A percentile compares a stretch with the other conserved stretches of the same genome.
Evolutionary conservation across 2,797 vertebrate genomes (phyloP).

Genomic region (Sebastes matsubarae): DNA sequence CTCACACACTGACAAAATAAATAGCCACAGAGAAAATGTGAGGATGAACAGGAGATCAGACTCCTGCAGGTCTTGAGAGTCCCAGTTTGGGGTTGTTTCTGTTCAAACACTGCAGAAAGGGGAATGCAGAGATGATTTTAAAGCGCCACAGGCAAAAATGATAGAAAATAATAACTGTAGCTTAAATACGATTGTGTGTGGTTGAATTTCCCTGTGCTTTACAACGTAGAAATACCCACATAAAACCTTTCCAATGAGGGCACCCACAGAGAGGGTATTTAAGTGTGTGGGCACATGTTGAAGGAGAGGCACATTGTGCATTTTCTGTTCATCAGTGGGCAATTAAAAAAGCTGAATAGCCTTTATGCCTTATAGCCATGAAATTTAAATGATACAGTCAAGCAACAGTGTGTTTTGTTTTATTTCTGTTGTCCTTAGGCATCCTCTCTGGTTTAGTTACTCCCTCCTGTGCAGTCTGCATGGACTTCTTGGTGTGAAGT

Average conservation of each 20-base stretch:
- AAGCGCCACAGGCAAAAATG: neutral
- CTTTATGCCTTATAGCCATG: neutral
- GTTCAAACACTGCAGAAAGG: neutral
- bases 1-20: neutral
- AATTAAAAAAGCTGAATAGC: neutral
- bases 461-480: neutral
- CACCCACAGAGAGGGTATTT: neutral
- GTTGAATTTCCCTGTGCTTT: neutral
- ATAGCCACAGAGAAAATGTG: neutral
- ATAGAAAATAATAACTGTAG: neutral
- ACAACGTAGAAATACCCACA: neutral
- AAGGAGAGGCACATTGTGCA: neutral
- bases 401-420: neutral
- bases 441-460: neutral
- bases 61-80: neutral
- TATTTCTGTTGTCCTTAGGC: neutral
- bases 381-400: conserved; percentile 6
- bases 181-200: neutral
- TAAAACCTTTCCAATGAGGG: neutral
- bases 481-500: conserved; percentile 11
- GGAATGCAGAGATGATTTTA: neutral
- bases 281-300: neutral
- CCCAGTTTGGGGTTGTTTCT: neutral
- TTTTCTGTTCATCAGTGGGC: neutral
- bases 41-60: neutral